Conservation (phyloP, 2,888 invertebrate genomes). For the Nomada hirtipes region DNA sequence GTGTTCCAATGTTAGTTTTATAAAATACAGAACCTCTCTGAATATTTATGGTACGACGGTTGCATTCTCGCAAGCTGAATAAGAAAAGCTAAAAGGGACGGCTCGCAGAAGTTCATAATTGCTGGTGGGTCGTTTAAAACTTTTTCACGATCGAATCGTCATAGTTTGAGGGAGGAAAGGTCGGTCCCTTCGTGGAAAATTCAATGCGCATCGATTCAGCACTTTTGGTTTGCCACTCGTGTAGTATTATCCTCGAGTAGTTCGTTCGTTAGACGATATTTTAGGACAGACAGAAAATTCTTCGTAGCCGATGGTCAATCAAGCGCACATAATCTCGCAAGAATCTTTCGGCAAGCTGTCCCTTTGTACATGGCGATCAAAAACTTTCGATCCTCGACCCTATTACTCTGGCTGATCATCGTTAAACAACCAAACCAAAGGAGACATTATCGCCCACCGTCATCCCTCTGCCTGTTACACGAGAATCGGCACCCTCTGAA, state of each 20-base stretch:
- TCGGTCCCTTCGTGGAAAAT: not conserved
- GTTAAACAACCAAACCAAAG: not conserved
- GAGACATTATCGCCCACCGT: slow-evolving; percentile 2
- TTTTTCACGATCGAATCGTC: slow-evolving; percentile 12
- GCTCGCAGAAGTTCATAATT: slow-evolving; percentile 20
- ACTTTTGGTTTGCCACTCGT: not conserved
- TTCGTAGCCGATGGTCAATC: slow-evolving; percentile 36
- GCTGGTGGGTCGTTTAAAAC: slow-evolving; percentile 19
- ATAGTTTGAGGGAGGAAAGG: not conserved
- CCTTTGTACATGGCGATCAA: not conserved
- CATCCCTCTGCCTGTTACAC: not conserved
- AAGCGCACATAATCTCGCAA: slow-evolving; percentile 17
- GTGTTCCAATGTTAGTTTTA: not conserved
- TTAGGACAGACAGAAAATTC: slow-evolving; percentile 13
- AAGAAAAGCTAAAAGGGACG: not conserved
- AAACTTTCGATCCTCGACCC: slow-evolving; percentile 25
- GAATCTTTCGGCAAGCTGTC: slow-evolving; percentile 23
- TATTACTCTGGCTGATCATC: not conserved
- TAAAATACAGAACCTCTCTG: not conserved
- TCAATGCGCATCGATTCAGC: not conserved
- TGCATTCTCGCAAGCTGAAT: not conserved
- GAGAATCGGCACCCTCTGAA: not conserved
- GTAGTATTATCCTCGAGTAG: not conserved
- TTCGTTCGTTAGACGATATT: slow-evolving; percentile 44
- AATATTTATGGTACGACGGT: too few species aligned